phyloP scores from a whole-genome alignment of 37 sponge, comb jelly and placozoan species.

The Oopsacas minuta region DNA sequence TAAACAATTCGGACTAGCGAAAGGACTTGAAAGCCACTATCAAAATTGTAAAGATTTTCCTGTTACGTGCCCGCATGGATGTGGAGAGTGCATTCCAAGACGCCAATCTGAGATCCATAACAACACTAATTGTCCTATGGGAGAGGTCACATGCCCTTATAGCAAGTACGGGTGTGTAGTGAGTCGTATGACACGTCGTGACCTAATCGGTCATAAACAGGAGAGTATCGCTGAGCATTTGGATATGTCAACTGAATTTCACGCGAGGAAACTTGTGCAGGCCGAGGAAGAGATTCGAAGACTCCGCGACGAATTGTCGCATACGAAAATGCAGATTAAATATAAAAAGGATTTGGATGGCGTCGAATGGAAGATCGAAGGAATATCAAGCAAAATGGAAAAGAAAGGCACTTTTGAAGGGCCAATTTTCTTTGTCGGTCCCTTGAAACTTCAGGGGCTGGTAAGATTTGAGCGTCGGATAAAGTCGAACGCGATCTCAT shows the following conservation, averaged over 20 bases:
- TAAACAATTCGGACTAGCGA: slow-evolving; percentile 5
- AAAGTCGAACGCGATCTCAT: background rate
- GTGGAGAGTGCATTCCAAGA: background rate
- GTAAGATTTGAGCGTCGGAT: background rate
- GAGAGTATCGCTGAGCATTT: background rate
- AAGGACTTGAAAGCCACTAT: background rate
- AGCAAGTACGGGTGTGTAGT: background rate
- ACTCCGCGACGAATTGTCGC: background rate
- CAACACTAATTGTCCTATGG: background rate
- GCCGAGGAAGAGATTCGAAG: background rate
- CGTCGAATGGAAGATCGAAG: slow-evolving; percentile 10
- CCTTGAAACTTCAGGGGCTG: background rate
- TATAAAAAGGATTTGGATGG: slow-evolving; percentile 7
- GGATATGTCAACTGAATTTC: slow-evolving; percentile 14
- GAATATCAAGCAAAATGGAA: slow-evolving; percentile 8
- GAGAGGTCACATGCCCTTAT: background rate
- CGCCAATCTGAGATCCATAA: background rate
- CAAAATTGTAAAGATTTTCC: background rate
- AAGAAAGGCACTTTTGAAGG: background rate
- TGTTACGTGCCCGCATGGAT: background rate
- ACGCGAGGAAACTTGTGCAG: background rate
- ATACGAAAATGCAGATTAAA: background rate
- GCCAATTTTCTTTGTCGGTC: slow-evolving; percentile 10
- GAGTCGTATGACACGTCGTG: background rate
- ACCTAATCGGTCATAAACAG: background rate